Evolutionary conservation across 2,797 vertebrate genomes (phyloP).

Genomic region (Eulemur rubriventer): DNA sequence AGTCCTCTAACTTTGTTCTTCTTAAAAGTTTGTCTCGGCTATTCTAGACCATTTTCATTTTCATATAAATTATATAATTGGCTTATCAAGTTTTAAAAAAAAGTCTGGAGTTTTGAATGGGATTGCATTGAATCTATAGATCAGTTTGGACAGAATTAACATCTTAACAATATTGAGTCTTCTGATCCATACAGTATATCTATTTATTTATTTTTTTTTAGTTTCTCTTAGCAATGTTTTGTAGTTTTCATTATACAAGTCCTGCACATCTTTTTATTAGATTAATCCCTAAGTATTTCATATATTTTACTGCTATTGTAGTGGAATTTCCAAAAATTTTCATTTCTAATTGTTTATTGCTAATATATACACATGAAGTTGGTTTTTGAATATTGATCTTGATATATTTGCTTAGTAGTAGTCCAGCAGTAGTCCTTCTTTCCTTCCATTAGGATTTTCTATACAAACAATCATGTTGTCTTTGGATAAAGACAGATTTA

Average conservation of each 20-base stretch:
- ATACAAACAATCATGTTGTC: background rate
- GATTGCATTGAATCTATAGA: background rate
- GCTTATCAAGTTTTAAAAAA: background rate
- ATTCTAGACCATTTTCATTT: constrained; percentile 15
- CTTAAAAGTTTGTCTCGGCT: background rate
- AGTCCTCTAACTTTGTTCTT: background rate
- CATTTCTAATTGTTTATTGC: background rate
- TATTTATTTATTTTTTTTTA: background rate
- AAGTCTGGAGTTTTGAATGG: background rate
- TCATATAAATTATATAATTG: background rate
- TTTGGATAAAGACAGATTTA: constrained; percentile 15
- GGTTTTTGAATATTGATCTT: background rate
- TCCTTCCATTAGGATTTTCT: background rate
- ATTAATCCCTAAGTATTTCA: background rate
- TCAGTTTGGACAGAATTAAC: background rate
- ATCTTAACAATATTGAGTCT: background rate
- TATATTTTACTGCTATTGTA: background rate
- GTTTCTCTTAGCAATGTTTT: background rate
- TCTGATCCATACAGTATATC: background rate
- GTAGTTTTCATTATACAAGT: background rate
- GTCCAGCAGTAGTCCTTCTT: too few species aligned
- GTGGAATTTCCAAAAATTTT: background rate
- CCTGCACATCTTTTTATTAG: background rate
- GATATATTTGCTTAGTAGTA: background rate
- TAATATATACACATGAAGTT: background rate